These are phyloP conservation scores for Drosophila cracens DNA, from an alignment of 2,888 invertebrate species.

Conservation along the genomic window DNA sequence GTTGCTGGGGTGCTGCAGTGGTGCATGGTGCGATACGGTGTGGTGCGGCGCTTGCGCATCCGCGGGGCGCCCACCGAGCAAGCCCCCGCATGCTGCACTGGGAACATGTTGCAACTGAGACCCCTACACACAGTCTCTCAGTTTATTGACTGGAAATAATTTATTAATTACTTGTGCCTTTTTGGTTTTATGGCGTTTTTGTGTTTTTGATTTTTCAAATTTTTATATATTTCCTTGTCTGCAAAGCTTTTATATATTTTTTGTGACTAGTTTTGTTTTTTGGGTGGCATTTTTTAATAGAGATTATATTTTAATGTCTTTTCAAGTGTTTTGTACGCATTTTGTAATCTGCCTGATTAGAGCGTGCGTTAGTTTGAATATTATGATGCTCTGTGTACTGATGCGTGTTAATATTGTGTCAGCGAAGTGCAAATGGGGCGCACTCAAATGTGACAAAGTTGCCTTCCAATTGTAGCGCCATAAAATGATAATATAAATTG, in stretches of 20 bases:
- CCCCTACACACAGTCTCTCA: constrained; percentile 37
- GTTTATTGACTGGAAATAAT: constrained; percentile 80
- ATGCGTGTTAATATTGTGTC: constrained; percentile 26
- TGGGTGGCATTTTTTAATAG: constrained; percentile 66
- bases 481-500: neutral
- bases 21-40: neutral
- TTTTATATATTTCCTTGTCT: constrained; percentile 42
- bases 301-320: constrained; percentile 31
- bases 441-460: constrained; percentile 33
- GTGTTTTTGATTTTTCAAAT: constrained; percentile 21
- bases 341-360: constrained; percentile 20
- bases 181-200: constrained; percentile 51
- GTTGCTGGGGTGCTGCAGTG: neutral
- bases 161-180: constrained; percentile 71
- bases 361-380: constrained; percentile 9
- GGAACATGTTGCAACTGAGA: constrained; percentile 64
- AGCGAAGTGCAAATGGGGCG: constrained; percentile 48
- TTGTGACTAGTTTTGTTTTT: constrained; percentile 42
- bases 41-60: constrained; percentile 73
- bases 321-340: constrained; percentile 63
- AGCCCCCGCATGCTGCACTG: constrained; percentile 24
- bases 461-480: constrained; percentile 30
- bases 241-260: neutral
- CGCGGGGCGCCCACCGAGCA: constrained; percentile 60
- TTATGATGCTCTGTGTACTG: constrained; percentile 4